Evolutionary conservation across 2,888 invertebrate species (phyloP).

Genomic region (Trypoxylon attenuatum): DNA sequence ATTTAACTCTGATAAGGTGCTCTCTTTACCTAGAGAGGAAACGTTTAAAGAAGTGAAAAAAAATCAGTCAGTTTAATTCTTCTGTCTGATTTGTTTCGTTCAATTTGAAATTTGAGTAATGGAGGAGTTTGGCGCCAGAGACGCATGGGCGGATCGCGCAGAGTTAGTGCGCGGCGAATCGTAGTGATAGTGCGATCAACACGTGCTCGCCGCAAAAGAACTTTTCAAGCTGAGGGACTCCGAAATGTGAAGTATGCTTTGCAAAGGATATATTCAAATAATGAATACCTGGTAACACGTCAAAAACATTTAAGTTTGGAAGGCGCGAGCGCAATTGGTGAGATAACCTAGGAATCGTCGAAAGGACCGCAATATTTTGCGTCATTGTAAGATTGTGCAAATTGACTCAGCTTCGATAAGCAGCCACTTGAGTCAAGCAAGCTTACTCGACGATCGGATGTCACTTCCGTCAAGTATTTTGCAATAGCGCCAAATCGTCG

Average conservation of each 20-base stretch:
- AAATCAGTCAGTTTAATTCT: neutral
- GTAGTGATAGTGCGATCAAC: conserved; percentile 32
- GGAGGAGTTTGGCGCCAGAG: conserved; percentile 34
- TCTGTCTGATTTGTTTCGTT: too few relatives aligned
- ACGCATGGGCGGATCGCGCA: conserved; percentile 13
- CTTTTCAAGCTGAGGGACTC: neutral
- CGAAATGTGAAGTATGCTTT: conserved; percentile 1
- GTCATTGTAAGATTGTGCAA: conserved; percentile 31
- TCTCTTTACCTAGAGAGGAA: conserved; percentile 38
- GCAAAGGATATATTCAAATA: conserved; percentile 11
- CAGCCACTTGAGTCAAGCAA: neutral
- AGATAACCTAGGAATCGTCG: conserved; percentile 63
- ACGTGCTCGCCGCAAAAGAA: conserved; percentile 39
- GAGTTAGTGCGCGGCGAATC: conserved; percentile 19
- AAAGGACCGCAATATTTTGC: conserved; percentile 59
- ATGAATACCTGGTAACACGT: conserved; percentile 62
- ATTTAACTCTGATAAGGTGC: conserved; percentile 55
- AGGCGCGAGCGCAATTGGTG: conserved; percentile 58
- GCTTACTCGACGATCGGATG: neutral
- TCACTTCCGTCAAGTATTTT: neutral
- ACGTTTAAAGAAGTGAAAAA: neutral
- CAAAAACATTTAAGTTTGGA: conserved; percentile 61
- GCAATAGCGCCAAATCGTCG: too few relatives aligned
- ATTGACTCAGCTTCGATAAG: neutral
- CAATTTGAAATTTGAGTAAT: conserved; percentile 9